Conservation (phyloP, 1,140 invertebrate genomes). For the Tyrophagus putrescentiae region DNA sequence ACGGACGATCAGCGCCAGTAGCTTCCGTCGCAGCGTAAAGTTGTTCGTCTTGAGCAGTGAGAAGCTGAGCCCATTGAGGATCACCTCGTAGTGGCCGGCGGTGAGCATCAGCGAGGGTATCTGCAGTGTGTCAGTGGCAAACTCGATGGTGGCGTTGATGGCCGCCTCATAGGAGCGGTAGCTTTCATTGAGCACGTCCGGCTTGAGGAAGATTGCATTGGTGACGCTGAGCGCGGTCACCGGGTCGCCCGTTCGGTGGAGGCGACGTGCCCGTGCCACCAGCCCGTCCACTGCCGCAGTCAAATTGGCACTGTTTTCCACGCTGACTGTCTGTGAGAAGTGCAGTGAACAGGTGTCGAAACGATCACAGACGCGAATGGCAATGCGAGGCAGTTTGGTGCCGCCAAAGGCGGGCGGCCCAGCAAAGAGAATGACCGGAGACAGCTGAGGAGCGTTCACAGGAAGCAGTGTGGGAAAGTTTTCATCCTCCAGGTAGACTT, state of each 20-base stretch:
- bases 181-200: background rate
- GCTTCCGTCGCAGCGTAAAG: background rate
- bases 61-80: conserved; percentile 2
- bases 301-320: conserved; percentile 5
- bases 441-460: conserved; percentile 24
- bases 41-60: conserved; percentile 13
- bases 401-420: conserved; percentile 20
- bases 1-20: conserved; percentile 5
- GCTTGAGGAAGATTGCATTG: conserved; percentile 2
- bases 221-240: conserved; percentile 6
- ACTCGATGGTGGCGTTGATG: conserved; percentile 19
- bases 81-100: conserved; percentile 16
- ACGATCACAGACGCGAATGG: conserved; percentile 17
- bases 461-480: conserved; percentile 14
- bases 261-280: conserved; percentile 7
- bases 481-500: conserved; percentile 22
- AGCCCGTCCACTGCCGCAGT: conserved; percentile 1
- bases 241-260: conserved; percentile 18
- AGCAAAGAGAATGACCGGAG: conserved; percentile 23
- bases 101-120: conserved; percentile 12
- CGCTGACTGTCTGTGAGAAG: background rate
- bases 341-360: conserved; percentile 21
- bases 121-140: background rate
- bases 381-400: conserved; percentile 4
- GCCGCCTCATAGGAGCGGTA: background rate